phyloP scores from a whole-genome alignment of 2,797 vertebrate genomes.

The Kryptopterus vitreolus region DNA sequence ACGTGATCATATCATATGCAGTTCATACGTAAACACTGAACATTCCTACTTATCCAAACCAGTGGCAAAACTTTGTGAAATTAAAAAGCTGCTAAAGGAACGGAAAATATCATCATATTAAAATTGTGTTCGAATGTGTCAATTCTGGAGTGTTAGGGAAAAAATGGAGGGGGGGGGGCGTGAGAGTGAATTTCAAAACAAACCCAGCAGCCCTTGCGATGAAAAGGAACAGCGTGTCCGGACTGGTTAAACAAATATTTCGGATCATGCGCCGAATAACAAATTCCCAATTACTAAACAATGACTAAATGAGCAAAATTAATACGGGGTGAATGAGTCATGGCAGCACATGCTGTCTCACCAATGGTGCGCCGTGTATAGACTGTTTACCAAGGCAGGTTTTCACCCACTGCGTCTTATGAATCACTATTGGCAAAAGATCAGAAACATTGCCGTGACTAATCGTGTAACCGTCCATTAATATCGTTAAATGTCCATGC shows the following conservation, averaged over 20 bases:
- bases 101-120: no score
- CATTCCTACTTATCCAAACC: neutral
- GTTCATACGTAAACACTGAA: neutral
- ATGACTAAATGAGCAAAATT: constrained; percentile 16
- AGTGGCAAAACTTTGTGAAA: neutral
- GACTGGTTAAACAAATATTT: constrained; percentile 8
- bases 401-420: constrained; percentile 1
- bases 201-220: neutral
- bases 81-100: neutral
- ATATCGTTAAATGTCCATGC: neutral
- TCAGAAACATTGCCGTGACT: constrained; percentile 2
- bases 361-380: neutral
- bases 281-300: constrained; percentile 14
- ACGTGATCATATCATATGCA: neutral
- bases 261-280: constrained; percentile 2
- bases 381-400: neutral
- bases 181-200: neutral
- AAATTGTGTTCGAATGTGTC: neutral
- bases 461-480: neutral
- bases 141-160: neutral
- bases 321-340: constrained; percentile 13
- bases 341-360: constrained; percentile 9
- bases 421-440: constrained; percentile 16
- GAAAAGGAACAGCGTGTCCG: constrained; percentile 11
- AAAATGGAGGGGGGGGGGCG: no score